These are phyloP conservation scores for Poecilia picta DNA, from an alignment of 2,797 vertebrate genomes.

Conservation along the genomic window DNA sequence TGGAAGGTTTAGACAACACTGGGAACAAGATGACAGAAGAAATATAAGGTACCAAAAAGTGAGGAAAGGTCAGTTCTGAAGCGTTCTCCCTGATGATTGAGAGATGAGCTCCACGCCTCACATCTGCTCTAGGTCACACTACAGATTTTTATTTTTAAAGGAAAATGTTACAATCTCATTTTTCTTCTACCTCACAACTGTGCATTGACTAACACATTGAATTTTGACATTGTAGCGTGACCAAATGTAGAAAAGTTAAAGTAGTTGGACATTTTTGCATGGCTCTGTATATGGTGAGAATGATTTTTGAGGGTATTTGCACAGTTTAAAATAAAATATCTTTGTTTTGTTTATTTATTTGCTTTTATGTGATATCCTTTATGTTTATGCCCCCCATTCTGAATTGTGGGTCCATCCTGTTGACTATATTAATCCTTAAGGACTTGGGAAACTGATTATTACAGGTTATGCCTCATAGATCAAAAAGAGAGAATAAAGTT, in stretches of 20 bases:
- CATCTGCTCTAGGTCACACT: background rate
- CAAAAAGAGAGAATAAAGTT: no score
- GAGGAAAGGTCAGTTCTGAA: background rate
- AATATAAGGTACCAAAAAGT: background rate
- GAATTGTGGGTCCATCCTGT: no score
- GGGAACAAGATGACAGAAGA: conserved; percentile 5
- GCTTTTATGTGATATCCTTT: background rate
- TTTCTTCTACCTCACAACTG: background rate
- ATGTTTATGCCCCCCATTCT: no score
- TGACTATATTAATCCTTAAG: no score
- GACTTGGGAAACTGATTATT: no score
- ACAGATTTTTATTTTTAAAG: background rate
- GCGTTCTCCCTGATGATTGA: background rate
- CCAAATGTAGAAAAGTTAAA: background rate
- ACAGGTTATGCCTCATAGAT: no score
- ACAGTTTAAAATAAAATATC: background rate
- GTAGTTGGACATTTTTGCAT: background rate
- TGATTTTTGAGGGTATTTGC: background rate
- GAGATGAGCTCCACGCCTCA: background rate
- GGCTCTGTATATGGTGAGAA: background rate
- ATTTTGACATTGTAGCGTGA: background rate
- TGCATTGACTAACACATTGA: background rate
- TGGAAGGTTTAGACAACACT: conserved; percentile 14
- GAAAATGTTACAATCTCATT: background rate
- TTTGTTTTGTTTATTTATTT: background rate